A percentile compares a stretch with the other conserved stretches of the same genome.
These are phyloP conservation scores for Rhizomys pruinosus DNA, from an alignment of 2,113 vertebrate genomes.

Conservation along the genomic window DNA sequence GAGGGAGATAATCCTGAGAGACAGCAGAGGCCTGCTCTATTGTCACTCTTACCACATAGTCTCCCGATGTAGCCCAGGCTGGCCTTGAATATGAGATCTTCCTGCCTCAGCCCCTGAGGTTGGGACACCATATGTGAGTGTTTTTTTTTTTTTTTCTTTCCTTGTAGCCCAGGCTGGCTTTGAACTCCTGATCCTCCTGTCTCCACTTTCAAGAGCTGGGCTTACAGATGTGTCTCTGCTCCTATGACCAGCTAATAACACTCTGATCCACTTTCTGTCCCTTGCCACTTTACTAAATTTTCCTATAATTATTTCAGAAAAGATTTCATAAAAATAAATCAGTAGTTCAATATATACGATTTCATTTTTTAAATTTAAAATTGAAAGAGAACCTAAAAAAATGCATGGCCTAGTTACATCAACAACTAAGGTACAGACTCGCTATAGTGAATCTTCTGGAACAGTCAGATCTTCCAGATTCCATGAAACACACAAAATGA, in stretches of 20 bases:
- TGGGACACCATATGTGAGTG: background rate
- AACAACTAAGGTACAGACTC: slow-evolving; percentile 18
- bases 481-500: background rate
- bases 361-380: slow-evolving; percentile 42
- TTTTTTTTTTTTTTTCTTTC: too few relatives aligned
- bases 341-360: background rate
- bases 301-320: background rate
- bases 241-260: background rate
- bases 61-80: background rate
- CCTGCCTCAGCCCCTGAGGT: background rate
- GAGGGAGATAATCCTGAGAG: background rate
- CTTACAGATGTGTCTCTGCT: too few relatives aligned
- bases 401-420: background rate
- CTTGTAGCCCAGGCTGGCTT: background rate
- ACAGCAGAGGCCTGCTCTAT: background rate
- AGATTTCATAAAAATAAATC: background rate
- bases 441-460: background rate
- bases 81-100: background rate
- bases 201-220: background rate
- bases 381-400: background rate
- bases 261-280: background rate
- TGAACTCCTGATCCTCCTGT: background rate
- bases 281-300: background rate
- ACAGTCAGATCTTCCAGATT: background rate
- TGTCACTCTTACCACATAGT: background rate